A percentile compares a stretch with the other conserved stretches of the same genome.
Conservation (phyloP, 2,888 invertebrate species). For the Cataglyphis cursor region DNA sequence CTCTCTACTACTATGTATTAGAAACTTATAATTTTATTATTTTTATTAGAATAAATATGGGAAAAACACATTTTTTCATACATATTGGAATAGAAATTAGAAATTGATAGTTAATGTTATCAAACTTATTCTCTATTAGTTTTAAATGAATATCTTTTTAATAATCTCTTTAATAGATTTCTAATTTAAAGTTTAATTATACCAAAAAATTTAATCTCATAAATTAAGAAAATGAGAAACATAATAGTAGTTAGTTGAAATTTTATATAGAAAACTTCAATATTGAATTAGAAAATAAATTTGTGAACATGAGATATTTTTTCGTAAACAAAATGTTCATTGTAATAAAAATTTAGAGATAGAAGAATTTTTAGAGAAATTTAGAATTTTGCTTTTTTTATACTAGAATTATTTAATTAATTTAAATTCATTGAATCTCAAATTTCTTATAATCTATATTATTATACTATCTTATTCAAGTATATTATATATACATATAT, state of each 20-base stretch:
- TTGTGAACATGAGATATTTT: background rate
- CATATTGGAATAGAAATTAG: background rate
- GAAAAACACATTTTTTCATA: background rate
- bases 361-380: no score
- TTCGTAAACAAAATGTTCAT: background rate
- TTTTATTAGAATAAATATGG: background rate
- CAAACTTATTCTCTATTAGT: background rate
- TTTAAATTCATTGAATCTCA: background rate
- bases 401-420: background rate
- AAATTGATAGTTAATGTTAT: background rate
- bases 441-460: slow-evolving; percentile 4
- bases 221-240: background rate
- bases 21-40: background rate
- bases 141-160: background rate
- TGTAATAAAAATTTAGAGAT: background rate
- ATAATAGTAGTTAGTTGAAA: background rate
- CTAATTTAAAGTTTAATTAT: background rate
- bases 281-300: background rate
- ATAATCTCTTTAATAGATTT: background rate
- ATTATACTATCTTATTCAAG: background rate
- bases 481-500: background rate
- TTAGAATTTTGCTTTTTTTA: background rate
- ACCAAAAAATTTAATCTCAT: background rate
- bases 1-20: background rate
- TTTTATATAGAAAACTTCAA: background rate